Base-by-base conservation (phyloP, 2,113 vertebrate species). In the Cryptomyrus ogoouensis region DNA sequence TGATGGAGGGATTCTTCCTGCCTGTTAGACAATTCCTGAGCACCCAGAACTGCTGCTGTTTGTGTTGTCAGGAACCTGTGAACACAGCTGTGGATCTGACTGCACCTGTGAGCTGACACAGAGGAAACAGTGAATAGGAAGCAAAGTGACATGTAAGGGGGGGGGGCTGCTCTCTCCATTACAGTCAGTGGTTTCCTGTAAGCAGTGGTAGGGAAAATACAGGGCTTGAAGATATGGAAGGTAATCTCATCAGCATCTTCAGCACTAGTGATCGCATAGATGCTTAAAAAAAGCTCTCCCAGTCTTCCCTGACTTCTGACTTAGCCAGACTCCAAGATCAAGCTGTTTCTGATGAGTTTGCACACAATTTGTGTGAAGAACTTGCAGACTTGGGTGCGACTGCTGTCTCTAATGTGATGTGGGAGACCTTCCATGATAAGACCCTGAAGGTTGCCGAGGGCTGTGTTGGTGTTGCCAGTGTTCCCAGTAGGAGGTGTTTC, bases 121-220 rank as follows among this genome's bases (percentile, higher is more conserved):
- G 70, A 77, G 74, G 74, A 80, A 31, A 70, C 5, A 15, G 42
- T 47, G 83, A 47, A n/a, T 44, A 44, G 39, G 47, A 86, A 50
- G 47, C 47, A 50, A 15, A 70, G 9, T 27, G n/a, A 27, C 10
- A 49, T 27, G 46, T 50, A 31, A 86, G 83, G 12, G 31, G n/a
- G 10, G 24, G 44, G 44, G 10, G 2, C 93, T 95, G 92, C 91
- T 86, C 44, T 86, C 13, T 5, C 9, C 83, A 50, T 6, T 86
- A 94, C 17, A 92, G 92, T 94, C 92, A 91, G 94, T 93, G 88
- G 94, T 95, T 96, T 95, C 95, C 95, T 95, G 96, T 96, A 95
- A 95, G 95, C 93, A 93, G 91, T 93, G 95, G 95, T 93, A 94
- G 93, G 94, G 95, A 94, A 95, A 80, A 27, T 10, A 27, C n/a